Evolutionary conservation across 2,113 vertebrate genomes (phyloP).

Genomic region (Seriola rivoliana): DNA sequence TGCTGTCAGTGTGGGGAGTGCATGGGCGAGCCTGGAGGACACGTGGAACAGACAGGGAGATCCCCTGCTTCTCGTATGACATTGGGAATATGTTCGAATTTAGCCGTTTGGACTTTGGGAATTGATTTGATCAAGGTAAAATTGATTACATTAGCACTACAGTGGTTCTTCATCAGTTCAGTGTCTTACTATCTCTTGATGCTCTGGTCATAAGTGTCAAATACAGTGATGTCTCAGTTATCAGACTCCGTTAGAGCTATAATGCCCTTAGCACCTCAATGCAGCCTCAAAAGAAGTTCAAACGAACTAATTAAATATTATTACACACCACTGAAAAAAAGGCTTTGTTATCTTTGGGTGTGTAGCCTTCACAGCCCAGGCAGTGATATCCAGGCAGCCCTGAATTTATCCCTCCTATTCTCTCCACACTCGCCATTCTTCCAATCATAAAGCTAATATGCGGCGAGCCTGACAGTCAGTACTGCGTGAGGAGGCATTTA

Average conservation of each 20-base stretch:
- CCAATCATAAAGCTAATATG: slow-evolving; percentile 75
- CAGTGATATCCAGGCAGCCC: slow-evolving; percentile 56
- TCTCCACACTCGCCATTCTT: slow-evolving; percentile 67
- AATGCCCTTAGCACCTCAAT: slow-evolving; percentile 22
- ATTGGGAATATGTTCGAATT: slow-evolving; percentile 28
- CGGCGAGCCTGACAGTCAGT: slow-evolving; percentile 66
- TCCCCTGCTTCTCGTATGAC: slow-evolving; percentile 22
- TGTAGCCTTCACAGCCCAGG: slow-evolving; percentile 40
- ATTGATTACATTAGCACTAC: slow-evolving; percentile 31
- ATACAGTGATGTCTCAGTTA: slow-evolving; percentile 34
- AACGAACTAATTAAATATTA: slow-evolving; percentile 68
- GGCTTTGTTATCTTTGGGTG: slow-evolving; percentile 53
- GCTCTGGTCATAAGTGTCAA: slow-evolving; percentile 23
- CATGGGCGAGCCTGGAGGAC: slow-evolving; percentile 40
- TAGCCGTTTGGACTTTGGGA: slow-evolving; percentile 29
- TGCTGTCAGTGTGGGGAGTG: slow-evolving; percentile 44
- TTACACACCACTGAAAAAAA: slow-evolving; percentile 37
- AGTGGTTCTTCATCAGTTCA: slow-evolving; percentile 24
- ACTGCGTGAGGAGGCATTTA: slow-evolving; percentile 74
- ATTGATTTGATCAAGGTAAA: slow-evolving; percentile 35
- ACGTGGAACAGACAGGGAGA: not conserved
- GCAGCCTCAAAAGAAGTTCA: slow-evolving; percentile 29
- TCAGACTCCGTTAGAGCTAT: slow-evolving; percentile 22
- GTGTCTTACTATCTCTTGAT: slow-evolving; percentile 18
- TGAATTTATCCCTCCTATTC: slow-evolving; percentile 65